Conservation (phyloP, 2,888 invertebrate species). For the Helobdella robusta region DNA sequence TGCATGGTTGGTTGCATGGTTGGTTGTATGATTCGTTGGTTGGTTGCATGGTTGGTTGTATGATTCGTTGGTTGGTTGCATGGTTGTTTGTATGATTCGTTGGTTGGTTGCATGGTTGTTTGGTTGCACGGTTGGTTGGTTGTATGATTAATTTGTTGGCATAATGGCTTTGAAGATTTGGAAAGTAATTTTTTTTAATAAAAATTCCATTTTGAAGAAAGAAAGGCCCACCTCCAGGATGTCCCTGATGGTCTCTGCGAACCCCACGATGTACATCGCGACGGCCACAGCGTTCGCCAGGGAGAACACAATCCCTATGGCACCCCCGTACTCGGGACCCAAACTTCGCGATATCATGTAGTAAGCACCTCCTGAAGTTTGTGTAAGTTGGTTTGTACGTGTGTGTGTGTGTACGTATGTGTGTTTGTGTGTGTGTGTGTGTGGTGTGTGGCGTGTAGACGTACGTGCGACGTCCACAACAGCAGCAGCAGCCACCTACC, state of each 20-base stretch:
- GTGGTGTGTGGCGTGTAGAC: not conserved
- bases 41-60: too few relatives aligned
- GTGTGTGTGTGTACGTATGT: too few relatives aligned
- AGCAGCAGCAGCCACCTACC: conserved; percentile 55
- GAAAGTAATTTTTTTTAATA: not conserved
- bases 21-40: too few relatives aligned
- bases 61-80: too few relatives aligned
- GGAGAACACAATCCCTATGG: conserved; percentile 92
- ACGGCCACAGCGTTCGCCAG: conserved; percentile 93
- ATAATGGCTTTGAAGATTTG: not conserved
- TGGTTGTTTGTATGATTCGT: too few relatives aligned
- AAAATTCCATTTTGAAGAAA: not conserved
- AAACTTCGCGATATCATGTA: conserved; percentile 91
- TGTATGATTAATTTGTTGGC: too few relatives aligned
- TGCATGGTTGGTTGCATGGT: too few relatives aligned
- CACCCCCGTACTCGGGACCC: conserved; percentile 90
- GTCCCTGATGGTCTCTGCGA: conserved; percentile 73
- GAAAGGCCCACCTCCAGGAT: conserved; percentile 43
- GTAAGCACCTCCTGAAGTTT: conserved; percentile 72
- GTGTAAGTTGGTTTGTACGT: not conserved
- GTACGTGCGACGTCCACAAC: not conserved
- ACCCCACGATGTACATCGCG: conserved; percentile 94
- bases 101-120: too few relatives aligned
- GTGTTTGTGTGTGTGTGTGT: too few relatives aligned
- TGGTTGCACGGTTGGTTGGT: too few relatives aligned